Conservation (phyloP, 2,113 vertebrate species). For the Aix galericulata region DNA sequence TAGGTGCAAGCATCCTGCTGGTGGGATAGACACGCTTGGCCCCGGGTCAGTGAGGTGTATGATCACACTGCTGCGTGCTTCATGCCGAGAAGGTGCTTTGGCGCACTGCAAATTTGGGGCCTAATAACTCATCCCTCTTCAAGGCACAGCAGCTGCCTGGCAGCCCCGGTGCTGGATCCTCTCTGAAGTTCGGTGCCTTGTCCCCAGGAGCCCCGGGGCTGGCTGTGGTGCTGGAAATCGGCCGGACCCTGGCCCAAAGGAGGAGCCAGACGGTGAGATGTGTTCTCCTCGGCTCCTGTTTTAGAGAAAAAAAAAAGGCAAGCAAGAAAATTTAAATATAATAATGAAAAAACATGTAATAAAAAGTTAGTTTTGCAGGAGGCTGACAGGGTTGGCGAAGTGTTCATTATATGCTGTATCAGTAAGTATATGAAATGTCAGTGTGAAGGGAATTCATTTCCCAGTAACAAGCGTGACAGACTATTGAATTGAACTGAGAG, state of each 20-base stretch:
- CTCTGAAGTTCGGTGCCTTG: not conserved
- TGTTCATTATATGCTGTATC: conserved; percentile 63
- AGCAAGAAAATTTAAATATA: conserved; percentile 33
- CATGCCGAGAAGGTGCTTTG: not conserved
- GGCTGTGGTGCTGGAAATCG: not conserved
- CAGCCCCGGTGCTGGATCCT: not conserved
- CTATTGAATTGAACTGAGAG: conserved; percentile 4
- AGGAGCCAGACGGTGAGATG: not conserved
- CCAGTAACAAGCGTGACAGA: conserved; percentile 64
- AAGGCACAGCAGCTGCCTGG: not conserved
- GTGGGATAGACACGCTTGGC: conserved; percentile 25
- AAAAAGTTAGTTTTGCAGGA: conserved; percentile 59
- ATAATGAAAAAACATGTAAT: conserved; percentile 43
- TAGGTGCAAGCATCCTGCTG: conserved; percentile 14
- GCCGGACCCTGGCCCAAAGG: not conserved
- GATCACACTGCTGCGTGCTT: not conserved
- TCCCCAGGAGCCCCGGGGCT: not conserved
- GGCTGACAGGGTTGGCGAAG: conserved; percentile 33
- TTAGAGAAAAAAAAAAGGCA: not conserved
- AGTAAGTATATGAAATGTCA: conserved; percentile 68
- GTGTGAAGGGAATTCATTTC: conserved; percentile 69
- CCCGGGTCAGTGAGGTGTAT: not conserved
- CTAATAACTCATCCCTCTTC: not conserved
- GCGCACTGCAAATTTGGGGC: not conserved
- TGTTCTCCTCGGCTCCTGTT: not conserved